Percentiles rank a stretch among this genome's conserved stretches.
phyloP scores from a whole-genome alignment of 2,113 vertebrate genomes.

The Amazona vittata region DNA sequence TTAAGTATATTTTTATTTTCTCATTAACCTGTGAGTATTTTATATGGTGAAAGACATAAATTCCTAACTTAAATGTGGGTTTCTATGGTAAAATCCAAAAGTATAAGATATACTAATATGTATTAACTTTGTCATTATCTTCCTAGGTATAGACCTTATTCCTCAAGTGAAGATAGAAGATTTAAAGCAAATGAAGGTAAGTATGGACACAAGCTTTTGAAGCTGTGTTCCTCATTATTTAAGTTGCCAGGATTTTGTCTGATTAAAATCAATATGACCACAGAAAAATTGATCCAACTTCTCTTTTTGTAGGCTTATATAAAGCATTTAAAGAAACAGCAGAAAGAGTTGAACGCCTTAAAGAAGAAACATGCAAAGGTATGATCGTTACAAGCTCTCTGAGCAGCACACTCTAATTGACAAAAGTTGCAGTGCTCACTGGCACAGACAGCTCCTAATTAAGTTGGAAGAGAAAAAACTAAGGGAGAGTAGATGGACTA shows the following conservation, averaged over 20 bases:
- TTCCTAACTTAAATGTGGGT: neutral
- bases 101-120: neutral
- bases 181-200: constrained; percentile 98
- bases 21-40: neutral
- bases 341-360: constrained; percentile 91
- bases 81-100: neutral
- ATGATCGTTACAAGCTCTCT: neutral
- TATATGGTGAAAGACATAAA: neutral
- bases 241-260: neutral
- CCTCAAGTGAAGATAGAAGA: constrained; percentile 96
- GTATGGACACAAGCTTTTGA: neutral
- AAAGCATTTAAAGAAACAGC: constrained; percentile 96
- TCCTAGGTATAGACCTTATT: constrained; percentile 85
- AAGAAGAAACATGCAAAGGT: constrained; percentile 99
- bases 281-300: neutral
- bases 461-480: neutral
- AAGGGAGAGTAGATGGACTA: neutral
- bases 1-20: neutral
- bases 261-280: neutral
- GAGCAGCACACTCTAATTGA: neutral
- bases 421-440: neutral
- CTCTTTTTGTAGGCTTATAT: constrained; percentile 84
- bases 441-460: neutral
- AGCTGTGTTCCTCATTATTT: neutral
- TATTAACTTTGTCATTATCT: constrained; percentile 1